Percentiles rank a stretch among this genome's conserved stretches.
Evolutionary conservation across 1,140 invertebrate genomes (phyloP).

Genomic region (Tetramorium simillimum): DNA sequence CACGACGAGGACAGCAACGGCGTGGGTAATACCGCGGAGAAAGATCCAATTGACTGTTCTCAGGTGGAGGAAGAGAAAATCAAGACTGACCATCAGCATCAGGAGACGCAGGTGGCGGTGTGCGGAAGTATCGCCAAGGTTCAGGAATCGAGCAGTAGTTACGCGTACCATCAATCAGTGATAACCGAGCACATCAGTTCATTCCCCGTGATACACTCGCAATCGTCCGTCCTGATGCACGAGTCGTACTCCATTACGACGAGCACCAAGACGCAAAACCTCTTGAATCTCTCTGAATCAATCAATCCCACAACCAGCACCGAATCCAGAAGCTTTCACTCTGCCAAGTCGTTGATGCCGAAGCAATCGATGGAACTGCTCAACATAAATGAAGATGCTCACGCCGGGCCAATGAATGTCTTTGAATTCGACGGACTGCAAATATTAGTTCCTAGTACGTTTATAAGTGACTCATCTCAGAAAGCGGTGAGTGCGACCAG

Average conservation of each 20-base stretch:
- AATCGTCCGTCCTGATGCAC: slow-evolving; percentile 72
- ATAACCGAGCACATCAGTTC: slow-evolving; percentile 79
- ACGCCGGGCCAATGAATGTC: slow-evolving; percentile 83
- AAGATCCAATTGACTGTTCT: slow-evolving; percentile 83
- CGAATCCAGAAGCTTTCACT: slow-evolving; percentile 80
- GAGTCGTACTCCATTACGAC: slow-evolving; percentile 73
- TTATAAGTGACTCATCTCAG: slow-evolving; percentile 84
- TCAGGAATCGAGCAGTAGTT: slow-evolving; percentile 56
- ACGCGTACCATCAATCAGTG: slow-evolving; percentile 74
- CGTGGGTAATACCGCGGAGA: slow-evolving; percentile 72
- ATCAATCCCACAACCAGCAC: slow-evolving; percentile 77
- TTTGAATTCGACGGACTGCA: slow-evolving; percentile 85
- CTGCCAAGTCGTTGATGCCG: slow-evolving; percentile 76
- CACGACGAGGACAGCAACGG: slow-evolving; percentile 72
- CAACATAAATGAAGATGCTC: slow-evolving; percentile 84
- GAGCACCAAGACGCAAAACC: slow-evolving; percentile 75
- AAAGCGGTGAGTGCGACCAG: slow-evolving; percentile 84
- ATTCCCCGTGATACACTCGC: slow-evolving; percentile 75
- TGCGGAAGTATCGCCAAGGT: slow-evolving; percentile 58
- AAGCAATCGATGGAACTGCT: slow-evolving; percentile 82
- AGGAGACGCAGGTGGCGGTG: slow-evolving; percentile 60
- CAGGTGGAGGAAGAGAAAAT: slow-evolving; percentile 58
- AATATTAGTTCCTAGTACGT: slow-evolving; percentile 84
- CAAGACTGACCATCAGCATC: slow-evolving; percentile 69
- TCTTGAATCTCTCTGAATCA: slow-evolving; percentile 79